phyloP scores from a whole-genome alignment of 2,797 vertebrate genomes.

The Prunella strophiata region DNA sequence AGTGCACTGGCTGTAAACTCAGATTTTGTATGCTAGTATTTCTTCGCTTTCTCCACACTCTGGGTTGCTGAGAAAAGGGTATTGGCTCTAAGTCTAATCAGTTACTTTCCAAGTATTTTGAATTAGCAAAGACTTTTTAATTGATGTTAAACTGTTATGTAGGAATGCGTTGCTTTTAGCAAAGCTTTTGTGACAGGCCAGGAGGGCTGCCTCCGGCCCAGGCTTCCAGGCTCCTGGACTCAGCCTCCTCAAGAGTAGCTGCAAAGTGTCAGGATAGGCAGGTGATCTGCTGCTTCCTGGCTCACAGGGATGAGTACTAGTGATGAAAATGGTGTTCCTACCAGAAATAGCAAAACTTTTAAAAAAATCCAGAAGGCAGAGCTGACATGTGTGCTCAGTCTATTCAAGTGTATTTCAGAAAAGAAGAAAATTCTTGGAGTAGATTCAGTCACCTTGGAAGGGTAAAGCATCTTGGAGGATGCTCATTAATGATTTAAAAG shows the following conservation, averaged over 20 bases:
- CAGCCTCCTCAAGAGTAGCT: not conserved
- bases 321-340: not conserved
- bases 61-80: not conserved
- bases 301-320: not conserved
- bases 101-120: not conserved
- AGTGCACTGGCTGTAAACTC: not conserved
- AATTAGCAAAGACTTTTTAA: not conserved
- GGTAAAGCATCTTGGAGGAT: not conserved
- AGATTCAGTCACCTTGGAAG: not conserved
- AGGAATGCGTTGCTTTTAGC: not conserved
- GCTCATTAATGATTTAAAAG: not conserved
- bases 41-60: not conserved
- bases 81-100: not conserved
- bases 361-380: not conserved
- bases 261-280: not conserved
- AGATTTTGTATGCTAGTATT: not conserved
- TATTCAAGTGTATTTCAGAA: not conserved
- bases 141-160: not conserved
- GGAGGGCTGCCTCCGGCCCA: not conserved
- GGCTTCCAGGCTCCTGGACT: not conserved
- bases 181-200: not conserved
- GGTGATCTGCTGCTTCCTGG: not conserved
- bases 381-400: not conserved
- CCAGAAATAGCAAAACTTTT: not conserved
- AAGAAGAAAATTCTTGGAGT: not conserved